Evolutionary conservation across 2,888 invertebrate species (phyloP), one percentile per base, ranked within the genome.

Genomic region (Keiferia lycopersicella): DNA sequence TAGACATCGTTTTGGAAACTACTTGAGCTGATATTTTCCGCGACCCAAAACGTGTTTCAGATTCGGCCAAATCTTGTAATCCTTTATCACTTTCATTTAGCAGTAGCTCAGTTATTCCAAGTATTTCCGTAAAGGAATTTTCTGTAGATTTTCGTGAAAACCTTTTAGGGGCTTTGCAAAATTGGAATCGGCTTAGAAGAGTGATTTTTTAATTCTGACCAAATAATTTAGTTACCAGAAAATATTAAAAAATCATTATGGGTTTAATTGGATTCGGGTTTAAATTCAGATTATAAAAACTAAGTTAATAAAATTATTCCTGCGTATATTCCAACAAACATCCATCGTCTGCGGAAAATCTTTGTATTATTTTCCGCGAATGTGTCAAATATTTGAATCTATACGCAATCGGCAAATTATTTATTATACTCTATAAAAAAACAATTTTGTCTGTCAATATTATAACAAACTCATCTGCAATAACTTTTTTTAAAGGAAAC

Each of bases 81-180:
- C 30, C 16, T 56, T 34, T 34, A 30, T 8, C 14, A 34, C 14
- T 56, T 56, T n/a, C 34, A 56, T 34, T 53, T 34, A 34, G 34
- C 8, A 56, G 56, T 16, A 12, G 56, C 56, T 30, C 4, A 56
- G 56, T 16, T 16, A 30, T 16, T 30, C 10, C 56, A 56, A 56
- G 34, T 34, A 30, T 56, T 16, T 30, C 34, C 34, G n/a, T 34
- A 30, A 56, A 34, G 56, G 16, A 34, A 56, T 56, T 56, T 53
- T 6, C 51, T 18, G 51, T 26, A 26, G 51, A 53, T 22, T 26
- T 53, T 22, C 56, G 26, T 34, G 8, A 34, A 56, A 56, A 8
- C 56, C 18, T n/a, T 56, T 56, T 56, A 16, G 34, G 16, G 34
- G n/a, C 56, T 56, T 14, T 34, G 8, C 8, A 8, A n/a, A 56